Percentiles rank a stretch among this genome's conserved stretches.
Evolutionary conservation across 2,113 vertebrate species (phyloP).

Genomic region (Cinclus mexicanus): DNA sequence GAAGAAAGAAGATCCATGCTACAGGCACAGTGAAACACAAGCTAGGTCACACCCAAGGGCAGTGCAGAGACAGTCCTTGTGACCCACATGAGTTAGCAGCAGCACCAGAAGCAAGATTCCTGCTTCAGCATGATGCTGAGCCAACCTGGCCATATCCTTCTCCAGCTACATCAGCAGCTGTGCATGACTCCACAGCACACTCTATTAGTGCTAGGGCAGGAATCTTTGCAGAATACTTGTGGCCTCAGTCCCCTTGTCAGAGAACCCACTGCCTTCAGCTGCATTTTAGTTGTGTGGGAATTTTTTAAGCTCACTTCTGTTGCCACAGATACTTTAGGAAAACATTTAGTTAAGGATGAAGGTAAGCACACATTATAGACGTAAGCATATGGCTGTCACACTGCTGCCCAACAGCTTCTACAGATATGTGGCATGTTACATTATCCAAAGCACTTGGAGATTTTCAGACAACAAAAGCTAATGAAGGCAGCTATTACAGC

Average conservation of each 20-base stretch:
- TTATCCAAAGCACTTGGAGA: constrained; percentile 44
- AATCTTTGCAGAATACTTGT: background rate
- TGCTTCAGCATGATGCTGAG: background rate
- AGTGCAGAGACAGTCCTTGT: background rate
- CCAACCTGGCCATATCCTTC: background rate
- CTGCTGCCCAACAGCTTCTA: background rate
- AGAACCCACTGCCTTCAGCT: background rate
- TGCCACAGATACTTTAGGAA: constrained; percentile 32
- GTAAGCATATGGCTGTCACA: constrained; percentile 28
- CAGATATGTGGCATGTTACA: constrained; percentile 14
- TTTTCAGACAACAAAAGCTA: constrained; percentile 58
- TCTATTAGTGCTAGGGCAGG: background rate
- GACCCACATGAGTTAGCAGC: background rate
- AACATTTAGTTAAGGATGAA: constrained; percentile 15
- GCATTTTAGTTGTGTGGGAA: background rate
- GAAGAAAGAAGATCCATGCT: background rate
- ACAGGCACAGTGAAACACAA: background rate
- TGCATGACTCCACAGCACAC: background rate
- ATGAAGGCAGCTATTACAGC: constrained; percentile 6
- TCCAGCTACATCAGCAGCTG: background rate
- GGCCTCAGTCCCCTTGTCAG: background rate
- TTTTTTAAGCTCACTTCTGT: background rate
- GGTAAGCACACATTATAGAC: background rate
- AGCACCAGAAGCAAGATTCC: background rate
- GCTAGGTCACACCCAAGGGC: background rate